Conservation (phyloP, 2,888 invertebrate genomes). For the Tineola bisselliella region DNA sequence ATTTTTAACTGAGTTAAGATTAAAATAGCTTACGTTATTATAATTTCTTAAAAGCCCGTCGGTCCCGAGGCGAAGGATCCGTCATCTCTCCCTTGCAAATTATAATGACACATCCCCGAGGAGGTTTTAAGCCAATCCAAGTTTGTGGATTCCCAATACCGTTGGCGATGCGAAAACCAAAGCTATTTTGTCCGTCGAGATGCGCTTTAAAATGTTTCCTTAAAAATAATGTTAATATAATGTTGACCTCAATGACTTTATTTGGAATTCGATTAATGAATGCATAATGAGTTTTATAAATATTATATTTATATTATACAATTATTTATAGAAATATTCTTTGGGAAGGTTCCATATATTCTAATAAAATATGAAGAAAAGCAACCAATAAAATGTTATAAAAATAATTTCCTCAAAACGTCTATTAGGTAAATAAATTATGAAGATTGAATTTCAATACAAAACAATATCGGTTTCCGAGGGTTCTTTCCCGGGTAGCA, state of each 20-base stretch:
- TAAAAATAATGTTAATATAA: too few relatives aligned
- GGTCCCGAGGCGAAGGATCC: conserved; percentile 52
- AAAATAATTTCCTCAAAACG: not conserved
- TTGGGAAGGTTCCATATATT: too few relatives aligned
- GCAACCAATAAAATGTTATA: not conserved
- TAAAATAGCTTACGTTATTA: conserved; percentile 66
- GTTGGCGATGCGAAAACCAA: conserved; percentile 24
- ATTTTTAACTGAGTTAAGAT: conserved; percentile 68
- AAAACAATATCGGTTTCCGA: conserved; percentile 49
- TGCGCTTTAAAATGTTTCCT: too few relatives aligned
- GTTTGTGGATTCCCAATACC: conserved; percentile 46
- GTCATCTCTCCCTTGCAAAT: conserved; percentile 63
- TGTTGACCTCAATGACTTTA: too few relatives aligned
- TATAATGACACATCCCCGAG: conserved; percentile 64
- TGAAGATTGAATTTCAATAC: conserved; percentile 37
- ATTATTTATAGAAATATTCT: too few relatives aligned
- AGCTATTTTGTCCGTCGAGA: not conserved
- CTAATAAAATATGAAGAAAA: not conserved
- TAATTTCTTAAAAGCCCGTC: conserved; percentile 35
- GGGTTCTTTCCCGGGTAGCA: conserved; percentile 27
- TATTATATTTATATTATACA: too few relatives aligned
- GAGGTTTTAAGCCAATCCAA: conserved; percentile 63
- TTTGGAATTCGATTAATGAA: too few relatives aligned
- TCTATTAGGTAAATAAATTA: conserved; percentile 29
- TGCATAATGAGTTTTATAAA: too few relatives aligned